Conservation (phyloP, 2,888 invertebrate species). For the Piscicola geometra region DNA sequence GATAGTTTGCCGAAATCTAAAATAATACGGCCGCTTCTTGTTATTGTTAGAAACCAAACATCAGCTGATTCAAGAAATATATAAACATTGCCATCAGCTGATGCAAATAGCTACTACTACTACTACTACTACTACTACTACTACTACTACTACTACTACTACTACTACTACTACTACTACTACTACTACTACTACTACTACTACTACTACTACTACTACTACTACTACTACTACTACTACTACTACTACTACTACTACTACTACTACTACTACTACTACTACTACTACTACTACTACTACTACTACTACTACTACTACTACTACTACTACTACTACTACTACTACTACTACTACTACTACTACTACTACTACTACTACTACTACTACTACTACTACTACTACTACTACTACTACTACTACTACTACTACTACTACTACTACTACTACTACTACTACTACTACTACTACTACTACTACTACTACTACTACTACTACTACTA, state of each 20-base stretch:
- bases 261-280: conserved; percentile 2
- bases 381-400: conserved; percentile 6
- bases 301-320: conserved; percentile 2
- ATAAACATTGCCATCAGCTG: no score
- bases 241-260: conserved; percentile 9
- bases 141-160: conserved; percentile 6
- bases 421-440: conserved; percentile 2
- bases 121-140: conserved; percentile 2
- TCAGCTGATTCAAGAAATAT: no score
- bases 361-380: conserved; percentile 5
- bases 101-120: neutral
- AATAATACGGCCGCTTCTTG: no score
- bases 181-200: conserved; percentile 2
- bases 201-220: conserved; percentile 6
- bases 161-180: conserved; percentile 6
- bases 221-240: conserved; percentile 2
- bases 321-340: conserved; percentile 6
- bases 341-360: conserved; percentile 2
- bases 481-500: conserved; percentile 9
- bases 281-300: conserved; percentile 2
- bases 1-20: no score
- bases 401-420: conserved; percentile 9
- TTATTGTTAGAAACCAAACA: no score
- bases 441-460: conserved; percentile 2
- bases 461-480: conserved; percentile 2